Percentiles rank a stretch among this genome's conserved stretches.
These are phyloP conservation scores for Napeogenes inachia DNA, from an alignment of 2,888 invertebrate species.

Conservation along the genomic window DNA sequence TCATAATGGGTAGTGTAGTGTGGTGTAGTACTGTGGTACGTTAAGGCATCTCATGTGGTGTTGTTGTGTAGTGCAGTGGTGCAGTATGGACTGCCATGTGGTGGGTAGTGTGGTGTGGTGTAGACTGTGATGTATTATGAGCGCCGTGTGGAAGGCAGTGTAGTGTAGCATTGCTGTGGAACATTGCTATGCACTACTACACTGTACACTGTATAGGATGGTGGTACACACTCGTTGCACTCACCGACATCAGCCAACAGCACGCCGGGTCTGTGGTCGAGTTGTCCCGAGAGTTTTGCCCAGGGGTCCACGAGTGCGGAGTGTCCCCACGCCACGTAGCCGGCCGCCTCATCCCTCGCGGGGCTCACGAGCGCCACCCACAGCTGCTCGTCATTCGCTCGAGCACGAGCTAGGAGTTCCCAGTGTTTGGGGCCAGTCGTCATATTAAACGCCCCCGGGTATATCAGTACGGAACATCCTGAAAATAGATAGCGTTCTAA, in stretches of 20 bases:
- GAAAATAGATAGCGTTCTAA: slow-evolving; percentile 16
- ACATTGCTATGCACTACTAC: too few species aligned
- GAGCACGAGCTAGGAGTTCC: slow-evolving; percentile 87
- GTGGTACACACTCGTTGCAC: slow-evolving; percentile 20
- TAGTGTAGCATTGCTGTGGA: too few species aligned
- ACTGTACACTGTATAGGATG: too few species aligned
- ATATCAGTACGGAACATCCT: slow-evolving; percentile 92
- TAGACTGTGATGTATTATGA: too few species aligned
- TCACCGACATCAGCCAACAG: slow-evolving; percentile 86
- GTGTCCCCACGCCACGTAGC: slow-evolving; percentile 94
- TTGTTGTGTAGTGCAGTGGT: too few species aligned
- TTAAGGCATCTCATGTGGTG: too few species aligned
- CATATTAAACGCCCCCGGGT: slow-evolving; percentile 97
- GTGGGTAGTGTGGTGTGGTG: too few species aligned
- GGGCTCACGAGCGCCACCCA: slow-evolving; percentile 92
- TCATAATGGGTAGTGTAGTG: too few species aligned
- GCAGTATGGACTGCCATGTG: too few species aligned
- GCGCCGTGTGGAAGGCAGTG: too few species aligned
- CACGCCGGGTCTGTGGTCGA: slow-evolving; percentile 84
- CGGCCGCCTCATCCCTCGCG: slow-evolving; percentile 83
- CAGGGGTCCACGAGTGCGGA: slow-evolving; percentile 90
- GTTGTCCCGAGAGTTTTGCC: slow-evolving; percentile 83
- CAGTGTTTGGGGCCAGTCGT: slow-evolving; percentile 97
- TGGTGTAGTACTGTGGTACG: too few species aligned
- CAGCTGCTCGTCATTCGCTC: slow-evolving; percentile 93